Percentiles rank a stretch among this genome's conserved stretches.
phyloP scores from a whole-genome alignment of 2,113 vertebrate genomes.

The Urocolius indicus region DNA sequence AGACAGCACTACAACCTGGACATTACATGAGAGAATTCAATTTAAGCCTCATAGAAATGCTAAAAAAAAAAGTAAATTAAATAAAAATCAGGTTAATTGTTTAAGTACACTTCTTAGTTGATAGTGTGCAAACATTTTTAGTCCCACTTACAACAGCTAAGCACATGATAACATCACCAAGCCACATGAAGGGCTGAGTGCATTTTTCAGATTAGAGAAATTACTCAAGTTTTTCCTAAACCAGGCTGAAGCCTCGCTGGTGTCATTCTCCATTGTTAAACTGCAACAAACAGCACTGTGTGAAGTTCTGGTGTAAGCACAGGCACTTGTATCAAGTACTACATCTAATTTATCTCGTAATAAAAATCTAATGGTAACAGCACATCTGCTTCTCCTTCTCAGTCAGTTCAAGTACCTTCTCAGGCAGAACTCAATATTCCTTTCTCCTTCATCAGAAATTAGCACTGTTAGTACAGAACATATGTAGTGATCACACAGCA shows the following conservation, averaged over 20 bases:
- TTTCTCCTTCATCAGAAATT: neutral
- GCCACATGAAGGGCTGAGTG: neutral
- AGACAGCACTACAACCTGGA: neutral
- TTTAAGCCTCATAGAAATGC: neutral
- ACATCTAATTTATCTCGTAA: neutral
- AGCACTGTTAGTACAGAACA: neutral
- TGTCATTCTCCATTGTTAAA: neutral
- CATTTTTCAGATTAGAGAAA: neutral
- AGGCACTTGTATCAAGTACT: neutral
- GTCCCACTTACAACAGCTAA: neutral
- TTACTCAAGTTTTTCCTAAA: neutral
- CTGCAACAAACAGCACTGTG: neutral
- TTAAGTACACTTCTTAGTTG: neutral
- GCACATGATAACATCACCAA: neutral
- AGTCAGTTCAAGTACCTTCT: neutral
- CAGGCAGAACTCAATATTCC: neutral
- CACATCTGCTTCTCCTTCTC: neutral
- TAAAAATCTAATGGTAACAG: neutral
- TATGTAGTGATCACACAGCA: neutral
- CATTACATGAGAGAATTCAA: neutral
- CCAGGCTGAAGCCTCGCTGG: neutral
- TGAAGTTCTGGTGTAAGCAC: neutral
- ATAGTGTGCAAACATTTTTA: neutral
- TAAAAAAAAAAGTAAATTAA: neutral
- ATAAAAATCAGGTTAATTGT: neutral